phyloP scores from a whole-genome alignment of 2,113 vertebrate species.

The Cheirogaleus medius region DNA sequence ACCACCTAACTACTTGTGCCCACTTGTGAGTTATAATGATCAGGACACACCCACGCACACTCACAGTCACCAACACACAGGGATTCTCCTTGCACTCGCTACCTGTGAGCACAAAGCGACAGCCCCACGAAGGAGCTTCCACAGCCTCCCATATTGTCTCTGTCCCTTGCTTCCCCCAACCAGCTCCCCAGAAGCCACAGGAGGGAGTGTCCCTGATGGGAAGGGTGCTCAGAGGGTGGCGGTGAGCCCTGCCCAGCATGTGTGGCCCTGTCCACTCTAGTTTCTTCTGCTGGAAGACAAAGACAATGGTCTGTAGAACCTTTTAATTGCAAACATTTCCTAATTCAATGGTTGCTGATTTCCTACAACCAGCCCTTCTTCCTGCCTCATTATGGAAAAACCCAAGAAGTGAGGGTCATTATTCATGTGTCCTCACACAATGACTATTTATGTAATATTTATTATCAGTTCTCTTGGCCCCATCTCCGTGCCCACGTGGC shows the following conservation, averaged over 20 bases:
- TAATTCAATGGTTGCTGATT: not conserved
- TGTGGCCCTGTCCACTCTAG: rapidly evolving
- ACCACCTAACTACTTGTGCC: not conserved
- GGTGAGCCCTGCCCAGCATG: rapidly evolving
- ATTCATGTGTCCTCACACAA: not conserved
- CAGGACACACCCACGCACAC: not conserved
- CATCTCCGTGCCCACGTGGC: not conserved
- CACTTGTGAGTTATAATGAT: not conserved
- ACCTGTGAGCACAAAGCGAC: not conserved
- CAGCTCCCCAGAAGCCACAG: not conserved
- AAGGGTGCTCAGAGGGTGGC: not conserved
- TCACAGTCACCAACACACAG: not conserved
- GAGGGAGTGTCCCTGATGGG: not conserved
- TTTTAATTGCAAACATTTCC: not conserved
- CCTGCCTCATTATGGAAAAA: not conserved
- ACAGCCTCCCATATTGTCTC: not conserved
- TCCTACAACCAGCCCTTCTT: not conserved
- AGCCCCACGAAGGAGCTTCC: not conserved
- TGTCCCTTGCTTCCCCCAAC: not conserved
- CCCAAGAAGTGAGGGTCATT: not conserved
- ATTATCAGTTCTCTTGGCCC: not conserved
- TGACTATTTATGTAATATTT: not conserved
- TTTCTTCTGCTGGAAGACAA: not conserved
- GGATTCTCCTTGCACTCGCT: rapidly evolving
- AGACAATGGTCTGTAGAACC: not conserved